Conservation (phyloP, 2,113 vertebrate species). For the Phyllostomus discolor region DNA sequence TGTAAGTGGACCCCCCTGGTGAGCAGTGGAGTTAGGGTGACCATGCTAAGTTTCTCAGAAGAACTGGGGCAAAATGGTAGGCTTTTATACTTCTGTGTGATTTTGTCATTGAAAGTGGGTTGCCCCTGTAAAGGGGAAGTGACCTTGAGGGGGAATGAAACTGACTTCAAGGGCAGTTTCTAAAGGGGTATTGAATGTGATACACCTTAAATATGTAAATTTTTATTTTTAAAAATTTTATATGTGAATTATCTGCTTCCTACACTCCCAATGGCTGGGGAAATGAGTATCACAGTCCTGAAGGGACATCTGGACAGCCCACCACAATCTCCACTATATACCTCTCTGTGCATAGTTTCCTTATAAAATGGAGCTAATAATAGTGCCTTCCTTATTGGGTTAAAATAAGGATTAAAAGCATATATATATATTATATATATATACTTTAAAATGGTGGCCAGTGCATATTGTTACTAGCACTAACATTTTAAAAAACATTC, state of each 20-base stretch:
- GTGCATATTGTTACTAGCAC: neutral
- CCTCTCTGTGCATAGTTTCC: neutral
- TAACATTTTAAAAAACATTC: slow-evolving; percentile 25
- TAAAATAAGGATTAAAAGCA: neutral
- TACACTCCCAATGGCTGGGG: neutral
- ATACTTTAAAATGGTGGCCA: neutral
- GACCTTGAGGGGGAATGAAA: neutral
- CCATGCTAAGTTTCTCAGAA: neutral
- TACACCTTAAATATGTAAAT: neutral
- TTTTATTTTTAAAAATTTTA: neutral
- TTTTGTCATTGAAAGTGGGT: neutral
- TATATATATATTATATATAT: neutral
- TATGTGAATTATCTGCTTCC: neutral
- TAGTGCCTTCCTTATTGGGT: neutral
- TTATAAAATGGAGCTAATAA: neutral
- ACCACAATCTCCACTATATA: neutral
- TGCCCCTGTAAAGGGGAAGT: neutral
- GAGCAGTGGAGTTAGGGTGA: neutral
- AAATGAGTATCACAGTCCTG: neutral
- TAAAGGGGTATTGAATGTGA: neutral
- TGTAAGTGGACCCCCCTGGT: neutral
- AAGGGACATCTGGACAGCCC: neutral
- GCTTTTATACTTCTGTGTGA: neutral
- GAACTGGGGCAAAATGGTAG: neutral
- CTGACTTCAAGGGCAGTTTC: neutral